Conservation (phyloP, 2,797 vertebrate genomes). For the Holocentrus rufus region DNA sequence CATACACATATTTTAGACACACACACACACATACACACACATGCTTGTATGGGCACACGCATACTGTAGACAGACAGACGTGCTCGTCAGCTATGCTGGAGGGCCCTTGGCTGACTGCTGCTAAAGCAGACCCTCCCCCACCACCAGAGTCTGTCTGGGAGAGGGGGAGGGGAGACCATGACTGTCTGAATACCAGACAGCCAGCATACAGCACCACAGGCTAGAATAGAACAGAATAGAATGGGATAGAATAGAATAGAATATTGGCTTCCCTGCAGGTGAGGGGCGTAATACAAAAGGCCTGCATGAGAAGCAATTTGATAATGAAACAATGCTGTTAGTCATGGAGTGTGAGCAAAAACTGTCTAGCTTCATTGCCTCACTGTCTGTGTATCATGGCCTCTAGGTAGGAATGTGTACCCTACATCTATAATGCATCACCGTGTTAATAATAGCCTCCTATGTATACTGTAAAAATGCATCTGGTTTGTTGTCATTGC, state of each 20-base stretch:
- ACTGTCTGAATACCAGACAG: conserved; percentile 77
- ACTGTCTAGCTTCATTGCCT: conserved; percentile 23
- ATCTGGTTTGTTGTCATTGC: conserved; percentile 5
- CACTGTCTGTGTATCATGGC: conserved; percentile 12
- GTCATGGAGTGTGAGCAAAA: conserved; percentile 29
- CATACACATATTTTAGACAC: conserved; percentile 1
- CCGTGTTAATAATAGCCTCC: conserved; percentile 4
- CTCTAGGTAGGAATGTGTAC: conserved; percentile 13
- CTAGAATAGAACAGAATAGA: conserved; percentile 39
- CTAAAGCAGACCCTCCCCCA: conserved; percentile 79
- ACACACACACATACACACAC: conserved; percentile 12
- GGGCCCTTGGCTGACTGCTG: conserved; percentile 77
- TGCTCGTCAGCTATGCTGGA: conserved; percentile 79
- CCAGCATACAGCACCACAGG: conserved; percentile 62
- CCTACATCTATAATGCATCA: neutral
- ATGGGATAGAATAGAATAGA: conserved; percentile 22
- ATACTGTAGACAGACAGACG: conserved; percentile 69
- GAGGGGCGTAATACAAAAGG: conserved; percentile 22
- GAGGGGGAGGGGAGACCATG: conserved; percentile 80
- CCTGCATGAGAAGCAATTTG: conserved; percentile 31
- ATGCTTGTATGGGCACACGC: conserved; percentile 24
- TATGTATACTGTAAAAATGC: conserved; percentile 6
- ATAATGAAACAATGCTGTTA: conserved; percentile 35
- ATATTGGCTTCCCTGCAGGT: neutral
- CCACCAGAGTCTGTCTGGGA: conserved; percentile 77